Evolutionary conservation across 2,113 vertebrate species (phyloP).

Genomic region (Monopterus albus): DNA sequence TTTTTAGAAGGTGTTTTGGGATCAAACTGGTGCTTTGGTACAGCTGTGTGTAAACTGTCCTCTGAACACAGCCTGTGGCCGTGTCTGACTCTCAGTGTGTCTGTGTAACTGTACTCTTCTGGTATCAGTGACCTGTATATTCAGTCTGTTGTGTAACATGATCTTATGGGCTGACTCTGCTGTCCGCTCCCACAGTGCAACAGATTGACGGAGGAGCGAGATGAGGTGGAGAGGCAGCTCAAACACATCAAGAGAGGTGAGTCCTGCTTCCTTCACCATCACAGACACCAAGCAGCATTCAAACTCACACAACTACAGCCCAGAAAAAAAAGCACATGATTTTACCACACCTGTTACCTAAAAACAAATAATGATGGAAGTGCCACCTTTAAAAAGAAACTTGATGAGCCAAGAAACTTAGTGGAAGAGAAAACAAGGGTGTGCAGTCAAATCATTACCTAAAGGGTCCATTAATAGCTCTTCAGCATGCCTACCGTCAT

Average conservation of each 20-base stretch:
- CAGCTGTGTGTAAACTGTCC: neutral
- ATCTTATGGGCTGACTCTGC: conserved; percentile 31
- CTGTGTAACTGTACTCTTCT: conserved; percentile 6
- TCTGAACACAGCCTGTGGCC: neutral
- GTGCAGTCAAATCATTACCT: too few species aligned
- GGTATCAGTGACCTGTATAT: conserved; percentile 13
- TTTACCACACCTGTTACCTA: too few species aligned
- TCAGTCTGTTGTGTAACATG: conserved; percentile 19
- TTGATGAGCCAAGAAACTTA: too few species aligned
- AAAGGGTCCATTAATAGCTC: too few species aligned
- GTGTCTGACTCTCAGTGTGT: conserved; percentile 3
- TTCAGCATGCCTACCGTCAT: too few species aligned
- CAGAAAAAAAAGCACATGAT: neutral
- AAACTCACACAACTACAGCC: neutral
- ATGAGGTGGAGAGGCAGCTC: conserved; percentile 84
- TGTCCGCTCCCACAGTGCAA: conserved; percentile 67
- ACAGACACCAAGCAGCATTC: neutral
- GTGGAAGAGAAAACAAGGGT: too few species aligned
- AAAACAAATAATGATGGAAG: too few species aligned
- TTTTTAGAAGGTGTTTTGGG: neutral
- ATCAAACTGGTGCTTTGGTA: neutral
- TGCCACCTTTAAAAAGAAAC: too few species aligned
- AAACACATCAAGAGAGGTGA: conserved; percentile 86
- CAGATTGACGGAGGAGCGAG: conserved; percentile 80
- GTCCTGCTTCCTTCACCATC: conserved; percentile 15